phyloP scores from a whole-genome alignment of 92 coral and sea anemone species.

The Phenganax subtilis region DNA sequence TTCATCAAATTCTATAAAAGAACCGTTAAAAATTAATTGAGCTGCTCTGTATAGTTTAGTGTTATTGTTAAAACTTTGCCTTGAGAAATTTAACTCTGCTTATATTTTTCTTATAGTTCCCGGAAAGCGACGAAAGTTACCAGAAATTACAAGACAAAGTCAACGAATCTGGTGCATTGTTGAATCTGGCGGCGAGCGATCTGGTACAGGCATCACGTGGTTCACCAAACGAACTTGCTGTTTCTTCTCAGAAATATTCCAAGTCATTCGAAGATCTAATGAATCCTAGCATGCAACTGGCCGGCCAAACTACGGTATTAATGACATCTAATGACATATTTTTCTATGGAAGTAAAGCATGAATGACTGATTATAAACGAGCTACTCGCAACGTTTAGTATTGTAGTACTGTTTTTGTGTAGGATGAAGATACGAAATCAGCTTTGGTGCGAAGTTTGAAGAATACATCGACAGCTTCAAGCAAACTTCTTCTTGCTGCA shows the following conservation, averaged over 20 bases:
- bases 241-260: slow-evolving; percentile 92
- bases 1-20: not conserved
- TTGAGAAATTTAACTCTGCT: not conserved
- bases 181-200: slow-evolving; percentile 95
- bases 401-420: not conserved
- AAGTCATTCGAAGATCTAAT: slow-evolving; percentile 81
- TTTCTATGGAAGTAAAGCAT: not conserved
- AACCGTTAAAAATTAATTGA: not conserved
- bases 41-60: not conserved
- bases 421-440: slow-evolving; percentile 87
- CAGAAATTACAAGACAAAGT: slow-evolving; percentile 87
- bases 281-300: slow-evolving; percentile 83
- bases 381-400: not conserved
- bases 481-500: slow-evolving; percentile 92
- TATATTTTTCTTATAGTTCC: slow-evolving; percentile 56
- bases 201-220: slow-evolving; percentile 97
- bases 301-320: slow-evolving; percentile 91
- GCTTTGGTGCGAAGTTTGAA: slow-evolving; percentile 80
- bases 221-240: slow-evolving; percentile 85
- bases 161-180: slow-evolving; percentile 81
- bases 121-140: slow-evolving; percentile 68
- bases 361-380: not conserved
- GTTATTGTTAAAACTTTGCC: not conserved
- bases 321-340: not conserved
- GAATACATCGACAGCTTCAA: slow-evolving; percentile 95